Evolutionary conservation across 64 coral and sea anemone species (phyloP).

Genomic region (Acropora yongei): DNA sequence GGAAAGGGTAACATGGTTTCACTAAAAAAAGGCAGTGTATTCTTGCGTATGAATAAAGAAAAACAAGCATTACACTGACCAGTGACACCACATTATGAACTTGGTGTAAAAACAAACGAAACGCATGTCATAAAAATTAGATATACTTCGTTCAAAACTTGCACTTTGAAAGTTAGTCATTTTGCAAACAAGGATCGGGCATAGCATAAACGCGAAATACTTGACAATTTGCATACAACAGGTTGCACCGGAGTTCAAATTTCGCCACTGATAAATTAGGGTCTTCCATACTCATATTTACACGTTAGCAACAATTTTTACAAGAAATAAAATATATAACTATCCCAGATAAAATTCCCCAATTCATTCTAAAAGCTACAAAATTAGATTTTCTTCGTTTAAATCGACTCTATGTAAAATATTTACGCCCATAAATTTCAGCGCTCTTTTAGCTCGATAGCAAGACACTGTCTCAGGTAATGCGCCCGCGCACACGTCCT

Average conservation of each 20-base stretch:
- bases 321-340: slow-evolving; percentile 9
- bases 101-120: too few species aligned
- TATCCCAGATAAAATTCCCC: neutral
- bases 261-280: slow-evolving; percentile 22
- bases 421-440: neutral
- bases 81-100: too few species aligned
- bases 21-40: neutral
- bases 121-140: too few species aligned
- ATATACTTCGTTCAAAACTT: neutral
- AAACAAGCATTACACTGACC: too few species aligned
- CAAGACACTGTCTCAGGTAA: neutral
- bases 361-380: slow-evolving; percentile 36
- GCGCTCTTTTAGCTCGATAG: neutral
- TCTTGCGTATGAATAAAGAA: slow-evolving; percentile 10
- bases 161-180: neutral
- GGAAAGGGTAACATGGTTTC: too few species aligned
- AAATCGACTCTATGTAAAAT: neutral
- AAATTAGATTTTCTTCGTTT: slow-evolving; percentile 28
- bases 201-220: neutral
- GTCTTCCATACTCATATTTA: slow-evolving; percentile 9
- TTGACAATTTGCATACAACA: slow-evolving; percentile 22
- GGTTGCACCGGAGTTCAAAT: neutral
- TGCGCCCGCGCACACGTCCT: neutral
- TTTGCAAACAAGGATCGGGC: too few species aligned
- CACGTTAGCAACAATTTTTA: neutral